Percentiles rank a stretch among this genome's conserved stretches.
phyloP scores from a whole-genome alignment of 2,797 vertebrate species.

The Harpagifer antarcticus region DNA sequence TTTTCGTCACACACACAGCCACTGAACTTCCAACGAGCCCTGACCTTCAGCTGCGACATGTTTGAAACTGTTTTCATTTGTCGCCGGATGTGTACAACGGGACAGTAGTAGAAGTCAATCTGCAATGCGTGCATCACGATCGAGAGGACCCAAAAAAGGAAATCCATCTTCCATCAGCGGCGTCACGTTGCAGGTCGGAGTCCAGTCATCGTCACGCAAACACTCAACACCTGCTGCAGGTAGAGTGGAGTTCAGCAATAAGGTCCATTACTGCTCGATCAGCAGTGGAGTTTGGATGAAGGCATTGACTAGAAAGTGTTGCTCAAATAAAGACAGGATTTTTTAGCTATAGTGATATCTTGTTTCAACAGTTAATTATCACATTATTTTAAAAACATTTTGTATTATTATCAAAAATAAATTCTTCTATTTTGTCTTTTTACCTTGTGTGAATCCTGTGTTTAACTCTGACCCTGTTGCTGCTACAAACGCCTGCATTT shows the following conservation, averaged over 20 bases:
- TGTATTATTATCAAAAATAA: too few species aligned
- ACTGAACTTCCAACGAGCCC: constrained; percentile 3
- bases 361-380: too few species aligned
- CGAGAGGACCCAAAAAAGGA: constrained; percentile 40
- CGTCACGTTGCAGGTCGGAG: constrained; percentile 14
- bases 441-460: too few species aligned
- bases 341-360: background rate
- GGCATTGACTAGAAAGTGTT: background rate
- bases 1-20: background rate
- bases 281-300: background rate
- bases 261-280: background rate
- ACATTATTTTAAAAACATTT: too few species aligned
- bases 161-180: constrained; percentile 63
- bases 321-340: background rate
- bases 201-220: too few species aligned
- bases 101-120: constrained; percentile 22
- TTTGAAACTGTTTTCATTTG: background rate
- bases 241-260: background rate
- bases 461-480: too few species aligned
- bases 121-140: background rate
- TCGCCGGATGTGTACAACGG: constrained; percentile 33
- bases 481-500: too few species aligned
- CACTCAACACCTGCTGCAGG: background rate
- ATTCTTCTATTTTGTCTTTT: too few species aligned
- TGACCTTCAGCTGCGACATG: constrained; percentile 18